Evolutionary conservation across 2,888 invertebrate species (phyloP), one percentile per base, ranked within the genome.

Genomic region (Allygus modestus): DNA sequence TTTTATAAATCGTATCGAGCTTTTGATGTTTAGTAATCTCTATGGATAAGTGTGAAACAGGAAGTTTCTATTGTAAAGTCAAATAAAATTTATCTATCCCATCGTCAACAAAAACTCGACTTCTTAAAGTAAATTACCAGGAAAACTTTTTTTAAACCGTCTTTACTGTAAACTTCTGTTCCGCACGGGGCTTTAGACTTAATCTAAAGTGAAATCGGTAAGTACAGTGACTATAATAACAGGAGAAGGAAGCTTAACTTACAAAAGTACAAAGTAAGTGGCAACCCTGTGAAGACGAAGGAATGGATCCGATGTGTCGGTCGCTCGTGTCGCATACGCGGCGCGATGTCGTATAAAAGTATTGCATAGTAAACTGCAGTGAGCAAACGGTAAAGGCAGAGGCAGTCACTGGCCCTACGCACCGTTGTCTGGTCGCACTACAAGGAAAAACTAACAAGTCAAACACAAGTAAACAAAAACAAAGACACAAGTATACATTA

Each of bases 351-450:
- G 33, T 79, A 79, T 26, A 79, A 79, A 79, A 79, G 54, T 79
- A 79, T 79, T 79, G 79, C 79, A 79, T 79, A 79, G 54, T 54
- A 79, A 79, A 79, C 37, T 51, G 79, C 79, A 79, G 77, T 79
- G 79, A 79, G 79, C 79, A 79, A 79, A 54, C 58, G 31, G 58
- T 79, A 58, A 73, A 79, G 79, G 79, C 79, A 79, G 31, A 77
- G 46, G 46, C 75, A 77, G 15, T 65, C 65, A 65, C 65, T 28
- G 65, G 65, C 65, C 65, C 65, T 65, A 58, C 65, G 17, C 65
- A 31, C 65, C 65, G 65, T 65, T 65, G 65, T 65, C 65, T 65
- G 4, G 65, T 65, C 65, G 58, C 23, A n/a, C n/a, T n/a, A n/a
- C n/a, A n/a, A n/a, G n/a, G n/a, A n/a, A n/a, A n/a, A n/a, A n/a